Evolutionary conservation across 1,140 invertebrate genomes (phyloP).

Genomic region (Wiebesia pumilae): DNA sequence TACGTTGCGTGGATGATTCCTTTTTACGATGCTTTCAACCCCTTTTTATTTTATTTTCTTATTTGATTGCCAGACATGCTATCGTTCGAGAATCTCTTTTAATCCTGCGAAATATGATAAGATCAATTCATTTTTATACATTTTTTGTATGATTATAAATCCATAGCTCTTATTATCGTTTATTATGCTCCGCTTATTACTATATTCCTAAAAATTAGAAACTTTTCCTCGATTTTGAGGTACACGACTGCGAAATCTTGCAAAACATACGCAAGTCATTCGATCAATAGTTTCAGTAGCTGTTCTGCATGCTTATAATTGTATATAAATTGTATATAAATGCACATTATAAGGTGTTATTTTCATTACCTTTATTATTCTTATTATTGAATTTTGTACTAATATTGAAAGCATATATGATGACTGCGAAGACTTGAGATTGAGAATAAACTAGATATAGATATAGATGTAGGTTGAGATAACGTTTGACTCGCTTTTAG

Average conservation of each 20-base stretch:
- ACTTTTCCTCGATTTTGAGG: background rate
- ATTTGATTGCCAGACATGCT: background rate
- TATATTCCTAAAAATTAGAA: background rate
- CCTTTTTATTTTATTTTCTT: background rate
- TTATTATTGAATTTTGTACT: too few species aligned
- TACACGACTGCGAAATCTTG: background rate
- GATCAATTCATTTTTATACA: slow-evolving; percentile 16
- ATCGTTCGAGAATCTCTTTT: slow-evolving; percentile 3
- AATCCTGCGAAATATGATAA: slow-evolving; percentile 4
- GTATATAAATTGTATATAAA: too few species aligned
- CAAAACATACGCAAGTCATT: background rate
- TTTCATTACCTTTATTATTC: too few species aligned
- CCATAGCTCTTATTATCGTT: slow-evolving; percentile 14
- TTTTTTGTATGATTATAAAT: background rate
- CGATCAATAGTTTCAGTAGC: background rate
- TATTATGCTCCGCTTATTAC: slow-evolving; percentile 6
- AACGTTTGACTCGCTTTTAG: too few species aligned
- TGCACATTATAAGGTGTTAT: too few species aligned
- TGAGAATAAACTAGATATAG: too few species aligned
- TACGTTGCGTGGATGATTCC: background rate
- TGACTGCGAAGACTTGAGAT: too few species aligned
- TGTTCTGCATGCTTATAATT: background rate
- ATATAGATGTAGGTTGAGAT: too few species aligned
- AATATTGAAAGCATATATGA: too few species aligned
- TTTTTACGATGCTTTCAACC: background rate